These are phyloP conservation scores for Neolamprologus devosi DNA, from an alignment of 2,113 vertebrate species.

Conservation along the genomic window DNA sequence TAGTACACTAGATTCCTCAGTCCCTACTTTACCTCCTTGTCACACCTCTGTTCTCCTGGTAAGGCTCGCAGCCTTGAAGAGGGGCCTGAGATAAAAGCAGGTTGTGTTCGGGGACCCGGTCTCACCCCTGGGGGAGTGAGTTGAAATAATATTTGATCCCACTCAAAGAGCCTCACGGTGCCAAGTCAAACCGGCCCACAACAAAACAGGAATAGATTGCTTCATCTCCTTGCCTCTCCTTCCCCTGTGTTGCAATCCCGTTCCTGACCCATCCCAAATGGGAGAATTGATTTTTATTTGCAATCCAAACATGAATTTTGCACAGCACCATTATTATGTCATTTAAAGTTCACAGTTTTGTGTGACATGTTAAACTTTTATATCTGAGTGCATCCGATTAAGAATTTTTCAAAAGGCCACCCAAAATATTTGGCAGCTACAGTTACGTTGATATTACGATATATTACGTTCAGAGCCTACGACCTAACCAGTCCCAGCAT, in stretches of 20 bases:
- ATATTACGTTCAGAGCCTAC: neutral
- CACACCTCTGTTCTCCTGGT: conserved; percentile 3
- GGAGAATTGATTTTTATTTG: conserved; percentile 4
- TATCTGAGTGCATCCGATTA: neutral
- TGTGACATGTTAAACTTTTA: neutral
- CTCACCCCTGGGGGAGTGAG: conserved; percentile 27
- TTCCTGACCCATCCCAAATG: neutral
- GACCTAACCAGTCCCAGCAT: neutral
- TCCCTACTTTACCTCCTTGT: neutral
- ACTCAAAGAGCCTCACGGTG: conserved; percentile 32
- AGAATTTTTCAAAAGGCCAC: neutral
- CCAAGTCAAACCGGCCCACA: conserved; percentile 29
- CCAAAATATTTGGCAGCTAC: neutral
- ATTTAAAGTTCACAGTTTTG: neutral
- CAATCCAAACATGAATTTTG: neutral
- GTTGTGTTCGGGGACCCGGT: conserved; percentile 25
- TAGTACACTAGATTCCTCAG: neutral
- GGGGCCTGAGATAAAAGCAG: conserved; percentile 49
- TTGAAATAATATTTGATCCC: conserved; percentile 56
- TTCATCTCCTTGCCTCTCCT: neutral
- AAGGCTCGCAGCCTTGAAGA: conserved; percentile 4
- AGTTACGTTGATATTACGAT: neutral
- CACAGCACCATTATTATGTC: neutral
- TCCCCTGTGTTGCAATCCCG: neutral
- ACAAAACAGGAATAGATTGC: conserved; percentile 50